phyloP scores from a whole-genome alignment of 2,888 invertebrate genomes.

The Acleris laterana region DNA sequence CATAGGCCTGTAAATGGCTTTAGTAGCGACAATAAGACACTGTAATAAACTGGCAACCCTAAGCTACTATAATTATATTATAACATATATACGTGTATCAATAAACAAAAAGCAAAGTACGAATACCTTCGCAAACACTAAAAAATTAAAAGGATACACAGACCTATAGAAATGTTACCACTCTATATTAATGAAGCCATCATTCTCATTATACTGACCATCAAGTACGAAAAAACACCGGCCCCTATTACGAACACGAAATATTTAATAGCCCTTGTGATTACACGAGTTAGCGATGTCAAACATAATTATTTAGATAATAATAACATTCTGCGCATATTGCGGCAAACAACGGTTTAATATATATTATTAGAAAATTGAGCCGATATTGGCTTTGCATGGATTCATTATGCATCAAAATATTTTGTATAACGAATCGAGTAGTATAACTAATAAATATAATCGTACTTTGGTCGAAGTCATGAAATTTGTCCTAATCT shows the following conservation, averaged over 20 bases:
- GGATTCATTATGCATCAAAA: conserved; percentile 16
- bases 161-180: conserved; percentile 14
- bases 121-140: too few species aligned
- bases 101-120: too few species aligned
- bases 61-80: too few species aligned
- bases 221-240: conserved; percentile 26
- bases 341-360: conserved; percentile 19
- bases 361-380: conserved; percentile 24
- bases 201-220: conserved; percentile 28
- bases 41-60: too few species aligned
- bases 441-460: not conserved
- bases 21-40: too few species aligned
- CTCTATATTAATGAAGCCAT: conserved; percentile 34
- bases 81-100: too few species aligned
- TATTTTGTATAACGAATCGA: not conserved
- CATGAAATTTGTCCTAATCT: too few species aligned
- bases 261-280: conserved; percentile 29
- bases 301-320: conserved; percentile 33
- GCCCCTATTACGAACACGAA: conserved; percentile 21
- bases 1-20: too few species aligned
- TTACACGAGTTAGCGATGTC: conserved; percentile 29
- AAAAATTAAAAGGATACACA: too few species aligned
- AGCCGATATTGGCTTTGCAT: conserved; percentile 19
- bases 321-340: conserved; percentile 22
- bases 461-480: not conserved